These are phyloP conservation scores for Sinella curviseta DNA, from an alignment of 1,140 invertebrate species.

Conservation along the genomic window DNA sequence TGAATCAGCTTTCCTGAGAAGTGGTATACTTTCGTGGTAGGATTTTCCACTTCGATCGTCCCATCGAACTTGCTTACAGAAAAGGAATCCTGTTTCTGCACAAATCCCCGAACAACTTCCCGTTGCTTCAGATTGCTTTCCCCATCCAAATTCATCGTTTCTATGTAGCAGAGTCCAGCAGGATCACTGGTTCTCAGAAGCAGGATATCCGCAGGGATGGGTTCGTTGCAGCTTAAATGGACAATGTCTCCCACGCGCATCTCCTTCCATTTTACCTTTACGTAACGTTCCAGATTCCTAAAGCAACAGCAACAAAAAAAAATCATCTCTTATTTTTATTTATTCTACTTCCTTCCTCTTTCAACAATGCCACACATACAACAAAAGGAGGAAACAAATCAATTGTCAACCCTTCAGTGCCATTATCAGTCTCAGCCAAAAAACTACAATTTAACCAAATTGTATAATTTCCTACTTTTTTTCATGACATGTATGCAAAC, in stretches of 20 bases:
- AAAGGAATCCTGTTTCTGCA: conserved; percentile 69
- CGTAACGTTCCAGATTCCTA: conserved; percentile 80
- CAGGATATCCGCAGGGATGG: conserved; percentile 93
- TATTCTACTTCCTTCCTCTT: background rate
- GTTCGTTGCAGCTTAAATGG: conserved; percentile 93
- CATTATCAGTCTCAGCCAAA: too few species aligned
- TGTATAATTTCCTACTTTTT: too few species aligned
- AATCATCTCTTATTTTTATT: background rate
- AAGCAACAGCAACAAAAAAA: too few species aligned
- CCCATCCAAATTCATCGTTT: conserved; percentile 97
- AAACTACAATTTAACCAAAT: too few species aligned
- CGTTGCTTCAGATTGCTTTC: conserved; percentile 99
- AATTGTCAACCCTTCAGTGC: too few species aligned
- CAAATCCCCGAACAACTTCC: conserved; percentile 74
- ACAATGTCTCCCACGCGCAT: conserved; percentile 91
- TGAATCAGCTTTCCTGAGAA: conserved; percentile 89
- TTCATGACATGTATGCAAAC: too few species aligned
- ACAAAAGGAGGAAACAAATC: too few species aligned
- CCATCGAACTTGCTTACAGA: conserved; percentile 79
- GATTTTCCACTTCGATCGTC: conserved; percentile 83
- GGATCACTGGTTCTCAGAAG: conserved; percentile 86
- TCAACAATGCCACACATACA: background rate
- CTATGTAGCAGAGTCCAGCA: conserved; percentile 91
- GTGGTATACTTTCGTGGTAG: conserved; percentile 92
- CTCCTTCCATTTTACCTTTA: conserved; percentile 84